These are phyloP conservation scores for Otus scops DNA, from an alignment of 2,797 vertebrate species.

Conservation along the genomic window DNA sequence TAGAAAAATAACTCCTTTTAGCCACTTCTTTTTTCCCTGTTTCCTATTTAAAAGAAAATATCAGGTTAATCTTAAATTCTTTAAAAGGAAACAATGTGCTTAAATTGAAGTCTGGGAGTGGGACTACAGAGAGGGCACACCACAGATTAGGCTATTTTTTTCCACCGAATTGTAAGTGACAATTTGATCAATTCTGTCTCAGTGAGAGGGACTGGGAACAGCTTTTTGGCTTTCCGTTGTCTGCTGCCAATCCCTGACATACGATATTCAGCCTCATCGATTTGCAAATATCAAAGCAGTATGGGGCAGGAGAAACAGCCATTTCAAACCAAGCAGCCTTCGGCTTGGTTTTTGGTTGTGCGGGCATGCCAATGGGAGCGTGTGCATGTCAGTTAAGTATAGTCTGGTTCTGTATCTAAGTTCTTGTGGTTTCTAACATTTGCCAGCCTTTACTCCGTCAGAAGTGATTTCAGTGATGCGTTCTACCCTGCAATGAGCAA, in stretches of 20 bases:
- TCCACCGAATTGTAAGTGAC: constrained; percentile 20
- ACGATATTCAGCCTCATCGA: neutral
- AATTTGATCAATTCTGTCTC: constrained; percentile 25
- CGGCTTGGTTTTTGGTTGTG: neutral
- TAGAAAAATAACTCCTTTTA: neutral
- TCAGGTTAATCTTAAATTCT: constrained; percentile 43
- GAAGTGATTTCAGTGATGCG: neutral
- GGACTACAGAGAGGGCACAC: neutral
- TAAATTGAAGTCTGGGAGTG: neutral
- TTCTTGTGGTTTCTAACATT: constrained; percentile 20
- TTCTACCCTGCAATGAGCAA: neutral
- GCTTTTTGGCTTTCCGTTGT: constrained; percentile 31
- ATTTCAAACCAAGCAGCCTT: neutral
- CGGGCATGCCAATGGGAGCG: accelerated
- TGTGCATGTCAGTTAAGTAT: neutral
- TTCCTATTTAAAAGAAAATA: constrained; percentile 37
- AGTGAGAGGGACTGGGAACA: neutral
- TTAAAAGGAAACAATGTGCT: constrained; percentile 19
- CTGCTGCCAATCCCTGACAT: neutral
- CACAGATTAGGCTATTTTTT: neutral
- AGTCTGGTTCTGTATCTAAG: constrained; percentile 8
- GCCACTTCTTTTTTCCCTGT: neutral
- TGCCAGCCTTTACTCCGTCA: constrained; percentile 1
- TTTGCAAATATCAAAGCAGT: neutral
- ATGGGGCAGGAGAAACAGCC: neutral